Base-by-base conservation (phyloP, 2,113 vertebrate species). In the Onychostruthus taczanowskii region DNA sequence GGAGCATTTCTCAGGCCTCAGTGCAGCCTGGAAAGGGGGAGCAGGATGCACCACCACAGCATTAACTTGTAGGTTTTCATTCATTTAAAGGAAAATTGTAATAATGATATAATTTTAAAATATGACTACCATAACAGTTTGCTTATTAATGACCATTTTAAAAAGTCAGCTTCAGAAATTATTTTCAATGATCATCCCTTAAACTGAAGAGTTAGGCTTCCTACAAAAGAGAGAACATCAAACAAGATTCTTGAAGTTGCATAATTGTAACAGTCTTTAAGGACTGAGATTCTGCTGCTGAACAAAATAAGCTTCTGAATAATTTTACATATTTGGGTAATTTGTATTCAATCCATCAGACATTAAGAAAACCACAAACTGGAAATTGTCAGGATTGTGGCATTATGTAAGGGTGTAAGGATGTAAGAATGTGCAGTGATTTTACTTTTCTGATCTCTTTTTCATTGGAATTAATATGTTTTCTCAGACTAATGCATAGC, bases 21-120 rank as follows among this genome's bases (percentile, higher is more conserved):
- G 30, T 8, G 13, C 4, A 18, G 35, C 21, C 7, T 50, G 21
- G 21, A 43, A 13, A 43, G 26, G 13, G 13, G 9, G 7, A 28
- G 5, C 0, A 0, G 26, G 26, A 31, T 59, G 41, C 11, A 47
- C 28, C 23, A 74, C 4, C 44, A 37, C n/a, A 39, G 18, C 6
- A 68, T 87, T 72, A 22, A 27, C 43, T 59, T 85, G 41, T 14
- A 24, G 3, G 0, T 3, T 56, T 58, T 59, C 66, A n/a, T 53
- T 52, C 24, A 85, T 95, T 87, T 94, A 28, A 93, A 86, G 16
- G 11, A 52, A 26, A 53, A 81, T 16, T 31, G 1, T 13, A 30
- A 74, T 66, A 24, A 73, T n/a, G 16, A 31, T 33, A 23, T 19
- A 4, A 30, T 49, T 39, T 56, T 19, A 16, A 84, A 80, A 79